Conservation (phyloP, 2,113 vertebrate genomes). For the Promerops cafer region DNA sequence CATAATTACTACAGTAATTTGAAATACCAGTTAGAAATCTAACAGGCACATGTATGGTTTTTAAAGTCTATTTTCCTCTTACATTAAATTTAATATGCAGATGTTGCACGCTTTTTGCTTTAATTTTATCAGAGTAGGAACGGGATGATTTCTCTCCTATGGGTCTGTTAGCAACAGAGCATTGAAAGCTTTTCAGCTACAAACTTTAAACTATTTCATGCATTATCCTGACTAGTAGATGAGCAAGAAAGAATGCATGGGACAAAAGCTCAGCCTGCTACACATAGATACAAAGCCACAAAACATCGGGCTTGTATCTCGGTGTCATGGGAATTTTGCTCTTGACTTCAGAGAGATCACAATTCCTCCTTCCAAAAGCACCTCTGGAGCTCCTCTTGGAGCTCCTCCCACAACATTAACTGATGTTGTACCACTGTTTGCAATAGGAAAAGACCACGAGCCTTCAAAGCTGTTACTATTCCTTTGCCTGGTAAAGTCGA, state of each 20-base stretch:
- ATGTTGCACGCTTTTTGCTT: background rate
- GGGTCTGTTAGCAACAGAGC: constrained; percentile 27
- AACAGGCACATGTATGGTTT: constrained; percentile 14
- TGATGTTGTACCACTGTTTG: background rate
- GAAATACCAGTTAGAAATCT: constrained; percentile 51
- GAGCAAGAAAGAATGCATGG: constrained; percentile 68
- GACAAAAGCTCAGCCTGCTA: background rate
- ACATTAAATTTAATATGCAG: background rate
- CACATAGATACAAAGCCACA: background rate
- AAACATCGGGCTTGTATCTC: background rate
- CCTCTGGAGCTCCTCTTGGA: background rate
- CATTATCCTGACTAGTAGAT: constrained; percentile 38
- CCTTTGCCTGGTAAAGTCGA: background rate
- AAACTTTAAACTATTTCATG: constrained; percentile 47
- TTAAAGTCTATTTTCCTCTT: constrained; percentile 11
- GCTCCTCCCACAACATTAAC: background rate
- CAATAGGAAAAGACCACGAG: background rate
- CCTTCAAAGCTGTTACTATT: background rate
- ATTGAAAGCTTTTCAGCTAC: constrained; percentile 38
- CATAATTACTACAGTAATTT: background rate
- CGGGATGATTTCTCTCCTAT: background rate
- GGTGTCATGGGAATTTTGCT: background rate
- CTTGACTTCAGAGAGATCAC: background rate
- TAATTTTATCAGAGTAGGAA: background rate
- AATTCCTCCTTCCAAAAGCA: background rate